Conservation (phyloP, 2,888 invertebrate genomes). For the Oxycera nigricornis region DNA sequence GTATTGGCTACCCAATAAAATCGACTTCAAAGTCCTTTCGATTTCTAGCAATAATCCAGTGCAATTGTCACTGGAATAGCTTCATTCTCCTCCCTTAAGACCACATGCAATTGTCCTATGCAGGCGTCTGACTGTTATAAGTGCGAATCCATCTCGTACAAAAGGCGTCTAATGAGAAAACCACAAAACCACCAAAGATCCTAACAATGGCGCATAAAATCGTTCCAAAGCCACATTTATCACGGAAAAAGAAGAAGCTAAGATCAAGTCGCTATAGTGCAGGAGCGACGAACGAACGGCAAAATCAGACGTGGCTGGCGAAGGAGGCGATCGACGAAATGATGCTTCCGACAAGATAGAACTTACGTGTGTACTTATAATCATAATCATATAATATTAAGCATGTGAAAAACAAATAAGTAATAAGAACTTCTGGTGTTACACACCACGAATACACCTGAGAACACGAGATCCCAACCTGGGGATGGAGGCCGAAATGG, state of each 20-base stretch:
- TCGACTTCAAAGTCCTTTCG: neutral
- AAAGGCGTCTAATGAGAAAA: conserved; percentile 20
- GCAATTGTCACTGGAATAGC: neutral
- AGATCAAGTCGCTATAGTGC: neutral
- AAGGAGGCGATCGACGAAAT: conserved; percentile 18
- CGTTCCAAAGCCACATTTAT: conserved; percentile 19
- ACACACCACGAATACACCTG: conserved; percentile 45
- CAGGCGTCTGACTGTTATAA: neutral
- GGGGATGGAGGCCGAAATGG: conserved; percentile 27
- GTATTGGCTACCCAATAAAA: neutral
- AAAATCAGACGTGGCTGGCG: neutral
- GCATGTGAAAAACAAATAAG: conserved; percentile 51
- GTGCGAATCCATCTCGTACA: neutral
- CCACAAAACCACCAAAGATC: conserved; percentile 12
- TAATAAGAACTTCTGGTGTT: conserved; percentile 53
- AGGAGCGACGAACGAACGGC: neutral
- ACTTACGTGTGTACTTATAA: conserved; percentile 39
- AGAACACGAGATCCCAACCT: conserved; percentile 20
- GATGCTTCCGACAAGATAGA: conserved; percentile 39
- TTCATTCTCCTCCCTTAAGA: too few species aligned
- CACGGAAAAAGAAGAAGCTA: neutral
- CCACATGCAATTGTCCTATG: neutral
- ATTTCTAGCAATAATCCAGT: neutral
- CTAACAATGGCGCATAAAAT: conserved; percentile 27
- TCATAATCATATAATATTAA: conserved; percentile 43